Evolutionary conservation across 35 echinoderm and acorn worm species (phyloP).

Genomic region (Anneissia japonica): DNA sequence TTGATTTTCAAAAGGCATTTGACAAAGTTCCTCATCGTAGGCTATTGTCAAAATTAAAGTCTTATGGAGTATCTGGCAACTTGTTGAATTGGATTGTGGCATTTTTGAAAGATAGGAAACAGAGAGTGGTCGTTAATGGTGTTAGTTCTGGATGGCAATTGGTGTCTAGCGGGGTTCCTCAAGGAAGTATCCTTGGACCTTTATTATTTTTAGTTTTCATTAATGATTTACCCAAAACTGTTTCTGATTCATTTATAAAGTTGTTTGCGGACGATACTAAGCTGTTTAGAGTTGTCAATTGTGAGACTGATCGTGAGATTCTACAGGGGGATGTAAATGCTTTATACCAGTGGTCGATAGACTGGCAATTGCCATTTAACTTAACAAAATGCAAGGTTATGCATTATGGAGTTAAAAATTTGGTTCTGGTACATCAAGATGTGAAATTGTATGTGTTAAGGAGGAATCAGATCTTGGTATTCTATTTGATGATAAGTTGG

Average conservation of each 20-base stretch:
- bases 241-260: too few relatives aligned
- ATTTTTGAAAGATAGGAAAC: neutral
- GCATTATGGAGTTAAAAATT: conserved; percentile 18
- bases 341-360: neutral
- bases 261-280: conserved; percentile 41
- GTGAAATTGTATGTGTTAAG: too few relatives aligned
- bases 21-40: neutral
- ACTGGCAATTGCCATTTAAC: conserved; percentile 20
- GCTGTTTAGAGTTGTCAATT: neutral
- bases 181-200: conserved; percentile 19
- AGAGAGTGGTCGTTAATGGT: neutral
- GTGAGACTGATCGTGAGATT: neutral
- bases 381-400: conserved; percentile 15
- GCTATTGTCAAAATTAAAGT: neutral
- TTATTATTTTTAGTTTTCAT: neutral
- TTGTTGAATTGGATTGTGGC: neutral
- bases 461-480: too few relatives aligned
- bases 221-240: neutral
- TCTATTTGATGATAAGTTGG: too few relatives aligned
- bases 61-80: neutral
- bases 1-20: neutral
- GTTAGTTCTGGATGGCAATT: neutral
- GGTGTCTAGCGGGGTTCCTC: neutral
- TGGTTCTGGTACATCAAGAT: too few relatives aligned
- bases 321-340: neutral